Base-by-base conservation (phyloP, 1,140 invertebrate genomes). In the Micrasema minimum region DNA sequence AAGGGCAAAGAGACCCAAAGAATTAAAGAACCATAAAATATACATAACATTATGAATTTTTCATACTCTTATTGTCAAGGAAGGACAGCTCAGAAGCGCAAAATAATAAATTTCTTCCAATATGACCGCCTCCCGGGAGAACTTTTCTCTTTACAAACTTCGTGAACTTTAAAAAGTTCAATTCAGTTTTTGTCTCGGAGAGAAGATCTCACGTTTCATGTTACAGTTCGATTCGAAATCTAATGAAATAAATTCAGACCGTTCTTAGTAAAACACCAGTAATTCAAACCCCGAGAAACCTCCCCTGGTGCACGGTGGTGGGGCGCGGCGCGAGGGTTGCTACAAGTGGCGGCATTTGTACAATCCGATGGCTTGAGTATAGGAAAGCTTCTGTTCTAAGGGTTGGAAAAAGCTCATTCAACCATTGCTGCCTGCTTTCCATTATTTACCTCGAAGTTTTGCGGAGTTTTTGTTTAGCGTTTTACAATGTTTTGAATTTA, bases 191-290 rank as follows among this genome's bases (percentile, higher is more conserved):
- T 59, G 55, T 41, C 55, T 59, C 35, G 55, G n/a, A 59, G 55
- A 41, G 37, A 59, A 59, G 55, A 59, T 59, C 41, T 50, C 53
- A 55, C 62, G 70, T 45, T 53, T 62, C 43, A 31, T 48, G 70
- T 45, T 65, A 45, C 59, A 14, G 61, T 65, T 65, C 61, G 68
- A 64, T 64, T 70, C 51, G 37, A 53, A 64, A 71, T 72, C 64
- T 72, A 72, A 72, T 72, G 70, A 72, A 72, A 72, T 72, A 72
- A 72, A 72, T 72, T 59, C 48, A 59, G 66, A 67, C 64, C 55
- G 62, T 55, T 65, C 62, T 55, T 41, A 66, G 45, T 41, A 35
- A 62, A 53, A 37, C 9, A 59, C 37, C 64, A 18, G 64, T 66
- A 68, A 72, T 72, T 72, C 64, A 67, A 53, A 46, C 69, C 50